Base-by-base conservation (phyloP, 2,888 invertebrate species). In the Microchrysa polita region DNA sequence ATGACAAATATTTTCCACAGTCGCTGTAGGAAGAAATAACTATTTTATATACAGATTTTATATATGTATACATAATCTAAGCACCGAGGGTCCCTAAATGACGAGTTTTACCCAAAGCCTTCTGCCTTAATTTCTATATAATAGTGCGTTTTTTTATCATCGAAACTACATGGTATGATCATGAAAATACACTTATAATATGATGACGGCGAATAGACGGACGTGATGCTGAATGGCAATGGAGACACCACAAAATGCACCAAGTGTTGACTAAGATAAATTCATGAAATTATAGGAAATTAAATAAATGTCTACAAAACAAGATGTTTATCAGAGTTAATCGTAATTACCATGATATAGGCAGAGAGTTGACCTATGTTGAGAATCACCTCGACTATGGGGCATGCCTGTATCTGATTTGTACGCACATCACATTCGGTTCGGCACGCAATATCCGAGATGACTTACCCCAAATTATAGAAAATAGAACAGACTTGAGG, bases 311-410 rank as follows among this genome's bases (percentile, higher is more conserved):
- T 84, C 84, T 81, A 83, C 81, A 80, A 80, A 82, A 84, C 84
- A 84, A 83, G 84, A 84, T 84, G 82, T 82, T 83, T 84, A 84
- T 84, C 84, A 81, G 81, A 83, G 84, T 84, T 84, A 84, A 84
- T 84, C 84, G 83, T 84, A 84, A 84, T 84, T 84, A 84, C 84
- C 83, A 83, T 84, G 84, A 84, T 84, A 84, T 84, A 83, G 84
- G 84, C n/a, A n/a, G n/a, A n/a, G n/a, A n/a, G 81, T 83, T 82
- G 81, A 82, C 82, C 82, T 83, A 82, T 83, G 82, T 82, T 82
- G 18, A 18, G 5, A 18, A 14, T 69, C 55, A 55, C 55, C 40
- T 55, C 18, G 40, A 69, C 4, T 20, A n/a, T 40, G 55, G 23
- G n/a, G n/a, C n/a, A n/a, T 69, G 57, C 69, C 69, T 69, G 69